Evolutionary conservation across 2,113 vertebrate species (phyloP), one percentile per base, ranked within the genome.

Genomic region (Pseudopipra pipra): DNA sequence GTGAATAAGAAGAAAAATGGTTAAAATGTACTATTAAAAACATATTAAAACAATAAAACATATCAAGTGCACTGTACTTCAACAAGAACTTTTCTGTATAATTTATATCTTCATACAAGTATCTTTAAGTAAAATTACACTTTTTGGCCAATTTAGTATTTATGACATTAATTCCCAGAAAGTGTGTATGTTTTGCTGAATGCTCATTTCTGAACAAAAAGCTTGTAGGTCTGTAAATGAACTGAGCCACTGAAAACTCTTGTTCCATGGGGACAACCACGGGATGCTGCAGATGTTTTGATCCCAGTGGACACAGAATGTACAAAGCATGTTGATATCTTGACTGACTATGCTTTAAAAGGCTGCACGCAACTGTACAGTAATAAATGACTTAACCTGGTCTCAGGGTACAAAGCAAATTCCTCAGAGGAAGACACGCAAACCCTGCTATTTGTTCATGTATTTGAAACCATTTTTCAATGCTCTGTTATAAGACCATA

Each of bases 31-130:
- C 70, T 68, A 75, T 80, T 96, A 96, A 94, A 96, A 96, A 95
- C 87, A 75, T 96, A 97, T 94, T 97, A 96, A 97, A 97, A 96
- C 95, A 97, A 95, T 97, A 97, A 94, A 95, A 96, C 74, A 96
- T 87, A 68, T 81, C 87, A 89, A 87, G 68, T 30, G 33, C 82
- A 43, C 58, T 55, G 27, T 78, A 88, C 76, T 96, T 96, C 49
- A 77, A 49, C 37, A 52, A 75, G 67, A 39, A 90, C 58, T 97
- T 97, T 86, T 89, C 79, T 89, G 41, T 96, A 43, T 86, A 90
- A 95, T 95, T 94, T 92, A 88, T 95, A 81, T 89, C 86, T 96
- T 89, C 4, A 12, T 58, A 87, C 63, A 91, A 94, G 39, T 28
- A 95, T 85, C 87, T 95, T 96, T 91, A 96, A 97, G 56, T 96